Evolutionary conservation across 92 coral and sea anemone genomes (phyloP).

Genomic region (Parazoanthus darwini): DNA sequence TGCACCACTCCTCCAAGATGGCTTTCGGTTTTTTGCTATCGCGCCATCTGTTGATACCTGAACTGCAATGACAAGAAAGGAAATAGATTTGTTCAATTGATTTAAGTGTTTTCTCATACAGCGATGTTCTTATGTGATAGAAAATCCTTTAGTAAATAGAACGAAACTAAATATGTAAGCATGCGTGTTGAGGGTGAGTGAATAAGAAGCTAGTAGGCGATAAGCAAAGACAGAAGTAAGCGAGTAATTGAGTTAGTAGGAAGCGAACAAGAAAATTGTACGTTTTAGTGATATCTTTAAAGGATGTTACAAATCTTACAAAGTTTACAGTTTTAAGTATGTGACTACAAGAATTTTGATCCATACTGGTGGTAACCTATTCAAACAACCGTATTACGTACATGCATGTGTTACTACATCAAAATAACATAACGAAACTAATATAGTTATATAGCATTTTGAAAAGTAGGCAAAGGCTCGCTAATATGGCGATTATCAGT

Average conservation of each 20-base stretch:
- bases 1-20: conserved; percentile 28
- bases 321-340: not conserved
- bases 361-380: too few relatives aligned
- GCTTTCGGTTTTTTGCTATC: conserved; percentile 16
- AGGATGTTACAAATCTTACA: not conserved
- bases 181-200: not conserved
- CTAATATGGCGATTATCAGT: not conserved
- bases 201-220: not conserved
- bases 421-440: too few relatives aligned
- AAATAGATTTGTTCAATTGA: too few relatives aligned
- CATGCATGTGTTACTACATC: not conserved
- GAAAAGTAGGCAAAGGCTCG: not conserved
- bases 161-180: not conserved
- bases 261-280: not conserved
- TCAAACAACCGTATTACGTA: too few relatives aligned
- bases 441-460: not conserved
- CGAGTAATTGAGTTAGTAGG: not conserved
- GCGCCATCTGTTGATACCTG: conserved; percentile 70
- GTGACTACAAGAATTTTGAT: too few relatives aligned
- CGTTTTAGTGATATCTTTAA: not conserved
- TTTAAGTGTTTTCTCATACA: not conserved
- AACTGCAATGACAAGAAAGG: conserved; percentile 32
- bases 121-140: too few relatives aligned
- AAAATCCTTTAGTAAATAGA: too few relatives aligned
- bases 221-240: not conserved